phyloP scores from a whole-genome alignment of 1,140 invertebrate species.

The Delia radicum region DNA sequence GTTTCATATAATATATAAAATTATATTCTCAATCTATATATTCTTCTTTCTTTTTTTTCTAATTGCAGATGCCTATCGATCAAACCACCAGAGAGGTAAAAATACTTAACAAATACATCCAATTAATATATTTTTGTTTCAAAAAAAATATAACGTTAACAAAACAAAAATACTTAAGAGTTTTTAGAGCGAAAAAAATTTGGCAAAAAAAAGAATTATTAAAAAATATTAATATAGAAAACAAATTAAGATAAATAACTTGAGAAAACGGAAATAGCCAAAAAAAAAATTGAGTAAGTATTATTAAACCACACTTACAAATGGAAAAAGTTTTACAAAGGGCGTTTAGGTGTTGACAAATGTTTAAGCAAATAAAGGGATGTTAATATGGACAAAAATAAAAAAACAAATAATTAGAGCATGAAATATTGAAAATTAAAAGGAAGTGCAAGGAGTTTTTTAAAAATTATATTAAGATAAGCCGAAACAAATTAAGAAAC shows the following conservation, averaged over 20 bases:
- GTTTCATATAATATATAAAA: too few relatives aligned
- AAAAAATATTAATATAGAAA: too few relatives aligned
- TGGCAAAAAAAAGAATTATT: neutral
- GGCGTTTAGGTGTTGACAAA: neutral
- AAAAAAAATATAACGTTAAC: neutral
- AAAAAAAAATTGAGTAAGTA: neutral
- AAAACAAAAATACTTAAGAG: constrained; percentile 45
- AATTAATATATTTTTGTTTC: constrained; percentile 31
- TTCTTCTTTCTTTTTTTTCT: constrained; percentile 60
- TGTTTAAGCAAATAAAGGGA: neutral
- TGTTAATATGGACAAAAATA: neutral
- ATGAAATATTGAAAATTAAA: neutral
- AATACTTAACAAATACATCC: constrained; percentile 36
- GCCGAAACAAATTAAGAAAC: too few relatives aligned
- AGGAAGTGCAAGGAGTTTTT: neutral
- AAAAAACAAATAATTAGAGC: neutral
- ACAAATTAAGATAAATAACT: neutral
- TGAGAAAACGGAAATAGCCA: neutral
- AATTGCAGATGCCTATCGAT: constrained; percentile 71
- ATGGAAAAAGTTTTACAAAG: neutral
- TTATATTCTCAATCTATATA: constrained; percentile 32
- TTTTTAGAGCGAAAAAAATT: constrained; percentile 51
- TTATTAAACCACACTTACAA: neutral
- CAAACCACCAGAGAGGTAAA: constrained; percentile 69
- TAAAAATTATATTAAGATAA: neutral